These are phyloP conservation scores for Eristalis intricaria DNA, from an alignment of 2,888 invertebrate genomes.

Conservation along the genomic window DNA sequence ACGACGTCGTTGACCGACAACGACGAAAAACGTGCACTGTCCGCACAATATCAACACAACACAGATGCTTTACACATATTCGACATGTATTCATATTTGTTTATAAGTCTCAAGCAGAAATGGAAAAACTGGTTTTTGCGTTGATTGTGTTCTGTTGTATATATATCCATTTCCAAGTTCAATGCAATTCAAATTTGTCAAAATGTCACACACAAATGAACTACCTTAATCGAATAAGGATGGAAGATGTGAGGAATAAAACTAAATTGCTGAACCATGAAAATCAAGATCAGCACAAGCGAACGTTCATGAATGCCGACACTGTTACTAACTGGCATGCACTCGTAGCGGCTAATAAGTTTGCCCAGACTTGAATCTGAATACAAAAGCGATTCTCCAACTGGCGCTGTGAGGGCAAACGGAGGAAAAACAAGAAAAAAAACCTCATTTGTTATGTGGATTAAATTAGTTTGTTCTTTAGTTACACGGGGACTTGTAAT, in stretches of 20 bases:
- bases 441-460: conserved; percentile 33
- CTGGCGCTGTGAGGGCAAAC: neutral
- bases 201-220: conserved; percentile 46
- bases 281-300: conserved; percentile 62
- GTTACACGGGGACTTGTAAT: conserved; percentile 56
- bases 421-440: neutral
- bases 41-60: conserved; percentile 10
- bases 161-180: conserved; percentile 60
- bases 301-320: conserved; percentile 1
- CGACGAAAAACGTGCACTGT: conserved; percentile 31
- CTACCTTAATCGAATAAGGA: neutral
- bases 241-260: conserved; percentile 11
- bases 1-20: conserved; percentile 13
- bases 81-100: neutral
- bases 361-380: neutral
- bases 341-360: conserved; percentile 5
- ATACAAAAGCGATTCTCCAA: neutral
- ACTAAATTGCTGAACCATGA: conserved; percentile 64
- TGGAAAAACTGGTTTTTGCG: conserved; percentile 1
- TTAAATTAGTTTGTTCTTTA: conserved; percentile 56
- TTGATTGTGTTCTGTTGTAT: conserved; percentile 6
- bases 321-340: neutral
- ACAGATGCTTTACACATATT: neutral
- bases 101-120: neutral
- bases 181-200: conserved; percentile 55